Percentiles rank a stretch among this genome's conserved stretches.
Evolutionary conservation across 2,888 invertebrate species (phyloP).

Genomic region (Anthoptus insignis): DNA sequence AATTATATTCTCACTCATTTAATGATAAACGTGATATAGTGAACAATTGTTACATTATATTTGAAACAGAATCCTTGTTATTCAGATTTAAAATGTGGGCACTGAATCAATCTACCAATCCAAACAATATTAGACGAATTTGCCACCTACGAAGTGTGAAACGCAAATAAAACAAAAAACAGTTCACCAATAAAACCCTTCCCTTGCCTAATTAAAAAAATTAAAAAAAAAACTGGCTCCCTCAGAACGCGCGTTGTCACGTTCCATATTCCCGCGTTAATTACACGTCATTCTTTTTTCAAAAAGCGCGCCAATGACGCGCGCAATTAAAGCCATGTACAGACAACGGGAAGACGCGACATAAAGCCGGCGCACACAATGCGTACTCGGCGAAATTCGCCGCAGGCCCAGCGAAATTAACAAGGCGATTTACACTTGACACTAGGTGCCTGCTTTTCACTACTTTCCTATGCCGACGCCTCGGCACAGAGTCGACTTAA

Average conservation of each 20-base stretch:
- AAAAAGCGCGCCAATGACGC: conserved; percentile 86
- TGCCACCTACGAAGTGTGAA: conserved; percentile 24
- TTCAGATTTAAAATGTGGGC: neutral
- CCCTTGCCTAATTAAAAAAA: conserved; percentile 83
- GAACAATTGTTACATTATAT: no score
- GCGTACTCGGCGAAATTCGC: conserved; percentile 86
- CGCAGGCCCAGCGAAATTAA: conserved; percentile 86
- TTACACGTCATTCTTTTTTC: conserved; percentile 87
- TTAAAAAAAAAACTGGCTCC: conserved; percentile 74
- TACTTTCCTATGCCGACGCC: conserved; percentile 68
- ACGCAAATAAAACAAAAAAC: conserved; percentile 54
- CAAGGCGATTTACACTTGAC: conserved; percentile 88
- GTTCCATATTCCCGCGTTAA: conserved; percentile 87
- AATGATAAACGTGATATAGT: conserved; percentile 17
- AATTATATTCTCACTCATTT: conserved; percentile 55
- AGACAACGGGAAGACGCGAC: conserved; percentile 85
- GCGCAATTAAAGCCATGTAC: conserved; percentile 86
- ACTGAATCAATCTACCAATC: conserved; percentile 11
- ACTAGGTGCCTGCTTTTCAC: conserved; percentile 82
- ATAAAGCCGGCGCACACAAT: conserved; percentile 86
- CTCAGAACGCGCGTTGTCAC: conserved; percentile 85
- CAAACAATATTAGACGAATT: conserved; percentile 27
- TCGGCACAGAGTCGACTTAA: conserved; percentile 60
- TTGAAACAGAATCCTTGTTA: neutral
- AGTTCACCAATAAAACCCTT: conserved; percentile 63